Conservation (phyloP, 2,113 vertebrate genomes). For the Theristicus caerulescens region DNA sequence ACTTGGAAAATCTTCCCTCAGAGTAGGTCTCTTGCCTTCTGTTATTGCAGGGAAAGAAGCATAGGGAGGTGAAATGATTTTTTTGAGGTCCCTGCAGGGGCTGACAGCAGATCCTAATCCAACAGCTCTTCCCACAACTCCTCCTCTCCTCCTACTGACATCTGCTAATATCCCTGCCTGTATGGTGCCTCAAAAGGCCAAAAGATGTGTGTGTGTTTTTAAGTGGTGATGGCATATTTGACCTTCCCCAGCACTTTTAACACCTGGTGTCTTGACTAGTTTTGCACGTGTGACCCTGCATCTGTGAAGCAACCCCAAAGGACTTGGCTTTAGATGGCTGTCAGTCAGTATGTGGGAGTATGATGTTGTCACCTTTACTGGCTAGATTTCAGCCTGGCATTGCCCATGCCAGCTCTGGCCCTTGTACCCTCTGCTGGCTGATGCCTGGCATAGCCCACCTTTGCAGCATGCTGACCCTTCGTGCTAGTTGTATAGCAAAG, state of each 20-base stretch:
- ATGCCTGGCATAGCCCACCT: neutral
- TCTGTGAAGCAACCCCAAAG: neutral
- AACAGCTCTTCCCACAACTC: neutral
- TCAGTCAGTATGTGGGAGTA: neutral
- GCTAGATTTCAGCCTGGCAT: neutral
- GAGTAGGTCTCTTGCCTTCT: neutral
- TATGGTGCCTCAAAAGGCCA: constrained; percentile 5
- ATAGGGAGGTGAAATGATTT: neutral
- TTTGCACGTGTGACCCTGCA: neutral
- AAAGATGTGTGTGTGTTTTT: neutral
- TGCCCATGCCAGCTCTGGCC: neutral
- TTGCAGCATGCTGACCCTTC: neutral
- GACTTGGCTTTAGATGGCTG: neutral
- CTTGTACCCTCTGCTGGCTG: neutral
- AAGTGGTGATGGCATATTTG: neutral
- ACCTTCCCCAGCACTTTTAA: neutral
- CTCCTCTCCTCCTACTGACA: neutral
- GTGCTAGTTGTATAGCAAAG: neutral
- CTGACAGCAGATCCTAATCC: neutral
- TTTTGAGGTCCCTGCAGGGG: neutral
- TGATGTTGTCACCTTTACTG: neutral
- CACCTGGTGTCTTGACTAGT: constrained; percentile 9
- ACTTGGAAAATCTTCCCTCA: neutral
- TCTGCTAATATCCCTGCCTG: neutral
- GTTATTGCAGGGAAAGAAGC: neutral